Conservation (phyloP, 2,888 invertebrate species). For the Drosophila kanekoi region DNA sequence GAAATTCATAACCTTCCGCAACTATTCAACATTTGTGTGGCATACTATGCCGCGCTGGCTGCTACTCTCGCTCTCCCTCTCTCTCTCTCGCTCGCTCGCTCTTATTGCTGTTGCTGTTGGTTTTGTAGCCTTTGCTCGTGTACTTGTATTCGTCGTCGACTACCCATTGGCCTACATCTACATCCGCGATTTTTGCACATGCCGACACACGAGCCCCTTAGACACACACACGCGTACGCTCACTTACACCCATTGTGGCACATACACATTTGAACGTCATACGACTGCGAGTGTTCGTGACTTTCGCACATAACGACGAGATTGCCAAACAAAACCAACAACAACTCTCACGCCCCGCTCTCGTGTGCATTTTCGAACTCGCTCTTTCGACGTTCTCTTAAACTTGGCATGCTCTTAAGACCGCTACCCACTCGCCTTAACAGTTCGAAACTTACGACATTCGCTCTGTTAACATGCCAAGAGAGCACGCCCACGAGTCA, state of each 20-base stretch:
- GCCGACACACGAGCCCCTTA: slow-evolving; percentile 32
- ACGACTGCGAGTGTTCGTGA: slow-evolving; percentile 55
- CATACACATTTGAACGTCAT: slow-evolving; percentile 3
- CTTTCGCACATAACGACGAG: slow-evolving; percentile 55
- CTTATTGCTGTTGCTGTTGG: slow-evolving; percentile 33
- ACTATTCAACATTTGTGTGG: slow-evolving; percentile 81
- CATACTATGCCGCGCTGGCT: slow-evolving; percentile 59
- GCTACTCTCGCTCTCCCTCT: slow-evolving; percentile 23
- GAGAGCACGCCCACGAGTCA: slow-evolving; percentile 9
- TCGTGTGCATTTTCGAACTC: slow-evolving; percentile 65
- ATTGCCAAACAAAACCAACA: slow-evolving; percentile 27
- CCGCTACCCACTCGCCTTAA: slow-evolving; percentile 1
- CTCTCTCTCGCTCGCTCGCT: slow-evolving; percentile 1
- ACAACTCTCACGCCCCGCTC: slow-evolving; percentile 31
- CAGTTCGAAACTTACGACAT: slow-evolving; percentile 62
- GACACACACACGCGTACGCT: slow-evolving; percentile 9
- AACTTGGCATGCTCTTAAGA: slow-evolving; percentile 67
- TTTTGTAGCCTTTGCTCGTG: slow-evolving; percentile 45
- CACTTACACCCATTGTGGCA: slow-evolving; percentile 9
- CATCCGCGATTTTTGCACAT: slow-evolving; percentile 70
- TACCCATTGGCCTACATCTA: slow-evolving; percentile 84
- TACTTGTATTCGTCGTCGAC: slow-evolving; percentile 60
- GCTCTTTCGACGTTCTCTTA: slow-evolving; percentile 52
- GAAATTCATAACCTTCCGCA: slow-evolving; percentile 84
- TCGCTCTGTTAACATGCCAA: slow-evolving; percentile 51